A percentile compares a stretch with the other conserved stretches of the same genome.
phyloP scores from a whole-genome alignment of 2,113 vertebrate species.

The Acrocephalus kingi region DNA sequence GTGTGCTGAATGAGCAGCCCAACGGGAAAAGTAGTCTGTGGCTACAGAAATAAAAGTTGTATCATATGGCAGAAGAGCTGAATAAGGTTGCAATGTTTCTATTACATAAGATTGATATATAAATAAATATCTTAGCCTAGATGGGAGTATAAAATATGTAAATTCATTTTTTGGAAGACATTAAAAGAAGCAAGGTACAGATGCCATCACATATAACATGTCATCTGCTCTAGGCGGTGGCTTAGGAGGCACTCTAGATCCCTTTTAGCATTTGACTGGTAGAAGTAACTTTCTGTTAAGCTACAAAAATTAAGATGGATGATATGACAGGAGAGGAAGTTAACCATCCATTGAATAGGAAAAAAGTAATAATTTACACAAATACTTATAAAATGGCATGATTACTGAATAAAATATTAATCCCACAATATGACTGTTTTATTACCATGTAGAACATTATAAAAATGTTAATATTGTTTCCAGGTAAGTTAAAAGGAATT shows the following conservation, averaged over 20 bases:
- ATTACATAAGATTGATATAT: not conserved
- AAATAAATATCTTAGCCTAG: not conserved
- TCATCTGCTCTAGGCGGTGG: not conserved
- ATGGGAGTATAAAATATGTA: not conserved
- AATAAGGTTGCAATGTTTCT: not conserved
- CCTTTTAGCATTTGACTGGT: not conserved
- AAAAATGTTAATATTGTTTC: not conserved
- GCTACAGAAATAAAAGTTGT: not conserved
- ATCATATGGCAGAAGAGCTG: not conserved
- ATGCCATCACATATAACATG: accelerated
- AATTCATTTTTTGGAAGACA: not conserved
- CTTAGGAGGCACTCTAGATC: not conserved
- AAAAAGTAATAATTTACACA: not conserved
- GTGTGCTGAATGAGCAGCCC: not conserved
- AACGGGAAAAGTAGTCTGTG: not conserved
- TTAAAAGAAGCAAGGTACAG: not conserved
- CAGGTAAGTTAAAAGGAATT: not conserved
- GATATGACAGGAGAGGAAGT: not conserved
- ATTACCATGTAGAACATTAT: not conserved
- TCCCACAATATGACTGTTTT: not conserved
- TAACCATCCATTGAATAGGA: not conserved
- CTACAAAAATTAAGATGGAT: not conserved
- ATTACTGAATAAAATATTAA: not conserved
- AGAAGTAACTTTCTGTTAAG: not conserved
- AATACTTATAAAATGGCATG: not conserved